Percentiles rank a stretch among this genome's conserved stretches.
Evolutionary conservation across 2,113 vertebrate species (phyloP).

Genomic region (Fulmarus glacialis): DNA sequence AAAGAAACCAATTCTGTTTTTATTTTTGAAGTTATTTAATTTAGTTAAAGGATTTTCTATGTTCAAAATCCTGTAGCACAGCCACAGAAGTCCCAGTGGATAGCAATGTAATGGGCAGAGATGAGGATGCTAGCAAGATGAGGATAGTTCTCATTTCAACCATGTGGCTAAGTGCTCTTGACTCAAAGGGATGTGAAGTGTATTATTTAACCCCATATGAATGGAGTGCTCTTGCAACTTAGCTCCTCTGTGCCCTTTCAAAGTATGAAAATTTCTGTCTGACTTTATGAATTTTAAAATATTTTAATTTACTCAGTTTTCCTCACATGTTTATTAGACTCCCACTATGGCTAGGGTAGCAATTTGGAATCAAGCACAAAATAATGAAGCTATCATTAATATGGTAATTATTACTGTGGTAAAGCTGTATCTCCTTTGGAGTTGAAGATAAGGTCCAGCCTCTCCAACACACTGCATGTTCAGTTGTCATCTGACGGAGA

Average conservation of each 20-base stretch:
- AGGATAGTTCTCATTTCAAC: background rate
- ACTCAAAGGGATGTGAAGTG: background rate
- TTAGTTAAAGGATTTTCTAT: background rate
- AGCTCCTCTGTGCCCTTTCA: background rate
- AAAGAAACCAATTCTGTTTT: fast-evolving
- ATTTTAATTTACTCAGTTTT: background rate
- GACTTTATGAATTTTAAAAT: background rate
- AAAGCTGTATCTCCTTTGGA: background rate
- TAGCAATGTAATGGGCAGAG: background rate
- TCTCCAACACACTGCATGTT: background rate
- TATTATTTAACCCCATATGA: background rate
- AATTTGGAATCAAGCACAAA: background rate
- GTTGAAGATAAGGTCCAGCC: background rate
- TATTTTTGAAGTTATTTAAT: background rate
- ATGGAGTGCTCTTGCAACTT: background rate
- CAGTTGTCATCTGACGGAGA: background rate
- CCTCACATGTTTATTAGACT: background rate
- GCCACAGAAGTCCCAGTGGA: background rate
- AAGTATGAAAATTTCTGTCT: background rate
- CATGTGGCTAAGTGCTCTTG: background rate
- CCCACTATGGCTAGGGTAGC: background rate
- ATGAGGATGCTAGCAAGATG: background rate
- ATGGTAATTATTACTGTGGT: background rate
- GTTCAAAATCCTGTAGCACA: background rate
- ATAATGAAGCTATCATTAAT: background rate